phyloP scores from a whole-genome alignment of 1,140 invertebrate genomes.

The Nilaparvata lugens region DNA sequence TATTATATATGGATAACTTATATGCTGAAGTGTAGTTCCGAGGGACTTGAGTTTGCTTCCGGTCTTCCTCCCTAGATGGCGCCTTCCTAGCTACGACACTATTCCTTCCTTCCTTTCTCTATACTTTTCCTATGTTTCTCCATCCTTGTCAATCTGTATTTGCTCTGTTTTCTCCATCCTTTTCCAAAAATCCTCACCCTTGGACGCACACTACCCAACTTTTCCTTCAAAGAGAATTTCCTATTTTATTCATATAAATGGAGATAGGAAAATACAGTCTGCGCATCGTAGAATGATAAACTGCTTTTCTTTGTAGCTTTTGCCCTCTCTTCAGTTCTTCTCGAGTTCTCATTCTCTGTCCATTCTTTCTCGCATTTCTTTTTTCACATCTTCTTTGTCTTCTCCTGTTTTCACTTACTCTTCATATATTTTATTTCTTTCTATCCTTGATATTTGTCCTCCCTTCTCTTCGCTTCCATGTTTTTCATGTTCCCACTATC shows the following conservation, averaged over 20 bases:
- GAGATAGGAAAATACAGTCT: conserved; percentile 14
- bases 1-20: no score
- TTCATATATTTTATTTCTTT: no score
- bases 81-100: not conserved
- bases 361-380: not conserved
- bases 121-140: not conserved
- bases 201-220: not conserved
- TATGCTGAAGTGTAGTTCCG: no score
- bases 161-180: not conserved
- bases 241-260: conserved; percentile 14
- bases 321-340: not conserved
- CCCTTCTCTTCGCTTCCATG: no score
- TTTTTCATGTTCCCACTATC: no score
- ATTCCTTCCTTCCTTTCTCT: not conserved
- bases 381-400: no score
- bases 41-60: no score
- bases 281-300: not conserved
- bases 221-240: conserved; percentile 10
- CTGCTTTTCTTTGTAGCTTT: conserved; percentile 7
- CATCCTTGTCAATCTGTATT: no score
- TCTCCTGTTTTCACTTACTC: no score
- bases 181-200: not conserved
- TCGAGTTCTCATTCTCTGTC: not conserved
- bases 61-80: not conserved
- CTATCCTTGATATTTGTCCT: no score